Conservation (phyloP, 2,888 invertebrate genomes). For the Pseudococcus jackbeardsleyi region DNA sequence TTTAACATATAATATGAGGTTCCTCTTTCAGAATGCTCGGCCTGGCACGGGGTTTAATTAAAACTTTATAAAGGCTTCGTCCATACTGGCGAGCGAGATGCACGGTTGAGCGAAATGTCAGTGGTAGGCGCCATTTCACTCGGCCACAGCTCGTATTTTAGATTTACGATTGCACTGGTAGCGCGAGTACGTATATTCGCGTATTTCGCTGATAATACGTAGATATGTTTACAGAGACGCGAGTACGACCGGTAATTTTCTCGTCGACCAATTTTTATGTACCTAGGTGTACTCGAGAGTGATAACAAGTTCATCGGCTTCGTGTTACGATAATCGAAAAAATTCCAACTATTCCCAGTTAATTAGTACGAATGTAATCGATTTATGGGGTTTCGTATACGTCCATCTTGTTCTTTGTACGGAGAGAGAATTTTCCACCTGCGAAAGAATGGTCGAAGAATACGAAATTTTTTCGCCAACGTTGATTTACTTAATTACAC, state of each 20-base stretch:
- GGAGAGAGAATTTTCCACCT: neutral
- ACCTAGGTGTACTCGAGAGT: neutral
- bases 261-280: slow-evolving; percentile 3
- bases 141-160: slow-evolving; percentile 7
- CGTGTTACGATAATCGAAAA: slow-evolving; percentile 1
- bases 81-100: neutral
- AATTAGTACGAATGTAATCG: slow-evolving; percentile 22
- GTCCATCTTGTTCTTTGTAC: neutral
- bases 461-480: neutral
- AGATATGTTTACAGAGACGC: neutral
- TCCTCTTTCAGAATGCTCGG: neutral
- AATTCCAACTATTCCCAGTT: neutral
- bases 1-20: slow-evolving; percentile 41
- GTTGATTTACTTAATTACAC: neutral
- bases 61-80: neutral
- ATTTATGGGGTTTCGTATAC: slow-evolving; percentile 10
- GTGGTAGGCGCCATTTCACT: slow-evolving; percentile 35
- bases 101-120: neutral
- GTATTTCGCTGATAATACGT: slow-evolving; percentile 25
- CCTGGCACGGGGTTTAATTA: slow-evolving; percentile 13
- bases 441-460: neutral
- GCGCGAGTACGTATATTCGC: neutral
- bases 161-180: slow-evolving; percentile 28
- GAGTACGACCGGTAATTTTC: neutral
- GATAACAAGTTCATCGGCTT: slow-evolving; percentile 38